These are phyloP conservation scores for Clarias fuscus DNA, from an alignment of 2,797 vertebrate species.

Conservation along the genomic window DNA sequence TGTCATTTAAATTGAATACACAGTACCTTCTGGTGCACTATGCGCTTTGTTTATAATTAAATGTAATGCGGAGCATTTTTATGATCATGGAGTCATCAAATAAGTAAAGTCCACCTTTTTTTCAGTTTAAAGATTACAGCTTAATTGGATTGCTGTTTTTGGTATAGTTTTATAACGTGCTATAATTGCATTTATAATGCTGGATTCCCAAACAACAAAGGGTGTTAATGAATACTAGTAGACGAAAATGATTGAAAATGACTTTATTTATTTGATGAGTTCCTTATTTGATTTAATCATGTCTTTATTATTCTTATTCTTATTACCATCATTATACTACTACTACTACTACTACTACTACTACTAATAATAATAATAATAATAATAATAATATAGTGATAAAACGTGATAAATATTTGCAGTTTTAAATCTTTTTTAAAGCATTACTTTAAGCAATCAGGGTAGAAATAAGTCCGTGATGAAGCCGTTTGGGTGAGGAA, in stretches of 20 bases:
- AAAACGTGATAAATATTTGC: not conserved
- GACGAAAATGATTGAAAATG: not conserved
- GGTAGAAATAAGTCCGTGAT: not conserved
- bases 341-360: too few relatives aligned
- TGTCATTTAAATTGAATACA: not conserved
- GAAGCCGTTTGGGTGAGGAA: not conserved
- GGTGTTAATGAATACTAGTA: too few relatives aligned
- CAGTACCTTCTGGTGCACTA: not conserved
- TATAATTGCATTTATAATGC: not conserved
- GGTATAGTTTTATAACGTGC: not conserved
- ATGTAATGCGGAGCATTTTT: not conserved
- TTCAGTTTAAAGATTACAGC: too few relatives aligned
- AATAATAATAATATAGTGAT: too few relatives aligned
- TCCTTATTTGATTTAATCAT: too few relatives aligned
- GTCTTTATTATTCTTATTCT: too few relatives aligned
- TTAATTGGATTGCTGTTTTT: not conserved
- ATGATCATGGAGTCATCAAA: not conserved
- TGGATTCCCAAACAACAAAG: not conserved
- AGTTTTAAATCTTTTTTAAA: not conserved
- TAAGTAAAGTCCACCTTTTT: too few relatives aligned
- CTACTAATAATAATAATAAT: too few relatives aligned
- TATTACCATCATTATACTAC: too few relatives aligned
- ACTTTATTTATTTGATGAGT: not conserved
- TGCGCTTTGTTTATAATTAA: not conserved
- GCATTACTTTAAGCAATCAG: not conserved